phyloP scores from a whole-genome alignment of 92 coral and sea anemone species.

The Palythoa grandiflora region DNA sequence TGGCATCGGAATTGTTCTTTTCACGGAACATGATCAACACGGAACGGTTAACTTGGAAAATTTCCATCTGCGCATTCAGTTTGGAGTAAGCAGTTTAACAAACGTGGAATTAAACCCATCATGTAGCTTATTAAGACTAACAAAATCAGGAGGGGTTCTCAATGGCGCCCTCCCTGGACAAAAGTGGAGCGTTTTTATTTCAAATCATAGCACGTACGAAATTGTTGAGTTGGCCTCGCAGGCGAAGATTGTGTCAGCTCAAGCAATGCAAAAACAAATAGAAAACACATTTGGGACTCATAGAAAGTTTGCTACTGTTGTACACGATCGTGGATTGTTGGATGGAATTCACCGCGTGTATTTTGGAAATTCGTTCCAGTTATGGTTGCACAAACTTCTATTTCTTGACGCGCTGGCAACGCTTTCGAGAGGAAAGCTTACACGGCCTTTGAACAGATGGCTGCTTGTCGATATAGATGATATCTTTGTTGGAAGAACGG shows the following conservation, averaged over 20 bases:
- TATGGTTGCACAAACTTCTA: slow-evolving; percentile 92
- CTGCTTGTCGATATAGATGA: slow-evolving; percentile 92
- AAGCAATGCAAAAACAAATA: neutral
- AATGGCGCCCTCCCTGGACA: slow-evolving; percentile 64
- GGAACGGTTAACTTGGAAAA: slow-evolving; percentile 37
- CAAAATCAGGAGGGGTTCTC: slow-evolving; percentile 84
- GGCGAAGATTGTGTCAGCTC: slow-evolving; percentile 36
- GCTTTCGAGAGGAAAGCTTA: slow-evolving; percentile 75
- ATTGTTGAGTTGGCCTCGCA: slow-evolving; percentile 69
- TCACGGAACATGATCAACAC: slow-evolving; percentile 73
- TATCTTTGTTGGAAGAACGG: slow-evolving; percentile 93
- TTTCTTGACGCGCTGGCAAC: slow-evolving; percentile 81
- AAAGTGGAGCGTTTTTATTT: slow-evolving; percentile 75
- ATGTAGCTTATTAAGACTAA: slow-evolving; percentile 79
- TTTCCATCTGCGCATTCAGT: slow-evolving; percentile 59
- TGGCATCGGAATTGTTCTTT: slow-evolving; percentile 79
- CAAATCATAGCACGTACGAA: slow-evolving; percentile 87
- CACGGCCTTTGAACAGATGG: slow-evolving; percentile 81
- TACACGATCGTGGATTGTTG: slow-evolving; percentile 80
- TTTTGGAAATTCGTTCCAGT: slow-evolving; percentile 87
- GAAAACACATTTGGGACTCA: neutral
- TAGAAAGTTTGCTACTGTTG: slow-evolving; percentile 62
- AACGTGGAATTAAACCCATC: slow-evolving; percentile 77
- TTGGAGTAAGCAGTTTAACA: slow-evolving; percentile 66
- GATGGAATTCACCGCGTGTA: slow-evolving; percentile 89